These are phyloP conservation scores for Phocides pigmalion DNA, from an alignment of 1,140 invertebrate species.

Conservation along the genomic window DNA sequence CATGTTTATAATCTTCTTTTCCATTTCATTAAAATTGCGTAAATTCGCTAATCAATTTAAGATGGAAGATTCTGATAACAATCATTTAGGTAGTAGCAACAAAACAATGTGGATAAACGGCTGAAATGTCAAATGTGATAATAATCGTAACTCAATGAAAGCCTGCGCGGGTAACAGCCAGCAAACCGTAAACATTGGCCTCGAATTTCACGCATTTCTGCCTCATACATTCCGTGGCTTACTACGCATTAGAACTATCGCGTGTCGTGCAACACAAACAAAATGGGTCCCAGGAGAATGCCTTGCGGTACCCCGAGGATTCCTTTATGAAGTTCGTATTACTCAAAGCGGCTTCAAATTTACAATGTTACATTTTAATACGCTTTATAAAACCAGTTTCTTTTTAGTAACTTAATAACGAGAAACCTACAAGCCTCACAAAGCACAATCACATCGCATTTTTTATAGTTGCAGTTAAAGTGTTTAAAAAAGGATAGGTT, in stretches of 20 bases:
- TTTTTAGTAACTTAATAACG: no score
- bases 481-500: no score
- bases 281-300: slow-evolving; percentile 50
- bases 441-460: no score
- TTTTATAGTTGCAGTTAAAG: no score
- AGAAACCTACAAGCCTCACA: no score
- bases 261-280: slow-evolving; percentile 45
- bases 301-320: slow-evolving; percentile 52
- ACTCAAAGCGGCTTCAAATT: not conserved
- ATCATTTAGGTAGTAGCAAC: not conserved
- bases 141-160: slow-evolving; percentile 34
- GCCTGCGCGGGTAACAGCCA: slow-evolving; percentile 19
- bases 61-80: not conserved
- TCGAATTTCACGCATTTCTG: slow-evolving; percentile 59
- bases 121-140: slow-evolving; percentile 12
- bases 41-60: no score
- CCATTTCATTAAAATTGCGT: no score
- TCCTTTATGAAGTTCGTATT: slow-evolving; percentile 43
- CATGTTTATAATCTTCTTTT: no score
- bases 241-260: slow-evolving; percentile 48
- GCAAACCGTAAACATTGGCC: slow-evolving; percentile 48
- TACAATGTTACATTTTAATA: no score
- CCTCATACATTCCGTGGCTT: slow-evolving; percentile 48
- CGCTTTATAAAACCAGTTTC: no score
- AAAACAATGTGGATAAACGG: not conserved